Evolutionary conservation across 2,113 vertebrate species (phyloP), one percentile per base, ranked within the genome.

Genomic region (Pogona vitticeps): DNA sequence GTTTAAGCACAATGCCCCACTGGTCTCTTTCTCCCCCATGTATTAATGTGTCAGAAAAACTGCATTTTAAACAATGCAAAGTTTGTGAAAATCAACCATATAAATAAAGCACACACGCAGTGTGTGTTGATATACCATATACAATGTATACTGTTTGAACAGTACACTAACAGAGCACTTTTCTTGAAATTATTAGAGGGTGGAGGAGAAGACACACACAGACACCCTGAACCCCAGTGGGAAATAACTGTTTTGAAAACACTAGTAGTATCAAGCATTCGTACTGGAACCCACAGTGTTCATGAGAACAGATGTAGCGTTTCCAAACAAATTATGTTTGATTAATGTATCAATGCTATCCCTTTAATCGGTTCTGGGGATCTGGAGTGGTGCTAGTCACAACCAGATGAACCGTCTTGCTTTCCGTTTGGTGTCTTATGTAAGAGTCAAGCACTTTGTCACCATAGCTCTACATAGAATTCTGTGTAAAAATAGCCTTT

Each of bases 401-500:
- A 95, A 92, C 95, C 93, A 91, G 94, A 96, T 94, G 96, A 95
- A 95, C 93, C 95, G 93, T 96, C 92, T 93, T 95, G 94, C 90
- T 95, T 95, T 94, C 93, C 93, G 84, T 92, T 94, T 94, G 84
- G 88, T 95, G 93, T 96, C 93, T 95, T 86, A 95, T 93, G 95
- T 88, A 95, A 96, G 95, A 96, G 96, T 46, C 33, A 95, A 93
- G 95, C 94, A 95, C 94, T 96, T 96, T 94, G 94, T 95, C 96
- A 77, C 92, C 96, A 96, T 95, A 96, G 93, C 94, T 97, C 95
- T 96, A 95, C 96, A 96, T 96, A 97, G 94, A 94, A 96, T 96
- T 95, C 94, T 96, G 92, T 97, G 96, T 96, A 97, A 97, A 84
- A 97, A 97, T 97, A 97, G 96, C 95, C 96, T 96, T 97, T 96